phyloP scores from a whole-genome alignment of 1,140 invertebrate species.

The Calosoma granatense region DNA sequence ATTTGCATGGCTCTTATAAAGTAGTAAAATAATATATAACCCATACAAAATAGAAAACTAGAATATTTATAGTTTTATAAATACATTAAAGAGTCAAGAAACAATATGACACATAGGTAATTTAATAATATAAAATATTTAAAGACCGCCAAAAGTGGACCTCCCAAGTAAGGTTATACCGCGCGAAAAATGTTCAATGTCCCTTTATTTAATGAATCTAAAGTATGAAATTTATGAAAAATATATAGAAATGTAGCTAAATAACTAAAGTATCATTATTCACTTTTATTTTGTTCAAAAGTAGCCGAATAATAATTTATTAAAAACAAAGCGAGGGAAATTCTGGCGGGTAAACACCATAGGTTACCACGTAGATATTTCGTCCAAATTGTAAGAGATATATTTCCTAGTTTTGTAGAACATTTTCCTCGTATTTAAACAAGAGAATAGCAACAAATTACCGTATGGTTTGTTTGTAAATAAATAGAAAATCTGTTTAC shows the following conservation, averaged over 20 bases:
- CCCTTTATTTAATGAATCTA: neutral
- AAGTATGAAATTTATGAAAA: neutral
- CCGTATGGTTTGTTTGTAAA: no score
- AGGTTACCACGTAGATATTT: neutral
- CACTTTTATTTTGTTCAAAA: neutral
- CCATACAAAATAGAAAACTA: neutral
- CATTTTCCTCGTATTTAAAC: no score
- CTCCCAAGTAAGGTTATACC: constrained; percentile 7
- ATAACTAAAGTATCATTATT: neutral
- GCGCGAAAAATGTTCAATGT: neutral
- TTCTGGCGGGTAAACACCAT: neutral
- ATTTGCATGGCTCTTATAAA: neutral
- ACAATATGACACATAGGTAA: neutral
- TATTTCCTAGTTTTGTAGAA: no score
- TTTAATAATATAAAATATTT: neutral
- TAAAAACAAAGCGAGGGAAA: neutral
- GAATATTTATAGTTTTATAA: neutral
- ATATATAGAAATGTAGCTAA: neutral
- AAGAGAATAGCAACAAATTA: no score
- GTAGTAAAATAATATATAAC: neutral
- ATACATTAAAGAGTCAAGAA: neutral
- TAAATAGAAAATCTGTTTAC: no score
- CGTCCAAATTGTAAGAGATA: neutral
- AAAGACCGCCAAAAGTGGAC: neutral
- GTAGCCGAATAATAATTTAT: neutral